These are phyloP conservation scores for Dendrolimus houi DNA, from an alignment of 2,888 invertebrate genomes.

Conservation along the genomic window DNA sequence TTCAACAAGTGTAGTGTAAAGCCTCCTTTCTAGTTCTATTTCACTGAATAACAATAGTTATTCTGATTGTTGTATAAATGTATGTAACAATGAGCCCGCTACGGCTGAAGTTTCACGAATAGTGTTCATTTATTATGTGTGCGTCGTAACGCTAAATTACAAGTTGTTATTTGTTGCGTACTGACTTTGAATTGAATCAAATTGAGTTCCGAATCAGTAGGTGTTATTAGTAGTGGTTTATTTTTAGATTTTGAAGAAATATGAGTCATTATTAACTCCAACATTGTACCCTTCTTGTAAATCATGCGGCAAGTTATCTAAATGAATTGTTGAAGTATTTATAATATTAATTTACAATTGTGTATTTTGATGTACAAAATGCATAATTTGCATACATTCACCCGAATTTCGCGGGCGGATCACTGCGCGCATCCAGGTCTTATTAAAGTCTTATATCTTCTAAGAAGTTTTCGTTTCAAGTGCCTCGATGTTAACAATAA, in stretches of 20 bases:
- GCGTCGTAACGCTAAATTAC: not conserved
- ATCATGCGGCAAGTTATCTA: too few relatives aligned
- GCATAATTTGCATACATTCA: too few relatives aligned
- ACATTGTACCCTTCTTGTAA: too few relatives aligned
- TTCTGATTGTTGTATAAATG: not conserved
- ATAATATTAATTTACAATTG: too few relatives aligned
- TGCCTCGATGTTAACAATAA: too few relatives aligned
- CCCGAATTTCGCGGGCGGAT: too few relatives aligned
- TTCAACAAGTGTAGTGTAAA: not conserved
- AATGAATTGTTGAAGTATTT: too few relatives aligned
- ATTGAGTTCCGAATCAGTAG: not conserved
- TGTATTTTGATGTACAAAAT: too few relatives aligned
- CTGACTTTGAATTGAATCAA: not conserved
- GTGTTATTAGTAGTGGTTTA: not conserved
- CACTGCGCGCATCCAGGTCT: too few relatives aligned
- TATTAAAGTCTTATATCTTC: too few relatives aligned
- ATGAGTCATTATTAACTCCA: too few relatives aligned
- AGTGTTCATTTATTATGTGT: not conserved
- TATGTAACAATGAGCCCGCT: not conserved
- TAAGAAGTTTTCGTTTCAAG: too few relatives aligned
- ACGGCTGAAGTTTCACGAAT: not conserved
- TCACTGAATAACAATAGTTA: not conserved
- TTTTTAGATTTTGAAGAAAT: not conserved
- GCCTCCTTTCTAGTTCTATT: not conserved
- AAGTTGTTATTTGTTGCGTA: not conserved